A percentile compares a stretch with the other conserved stretches of the same genome.
These are phyloP conservation scores for Acrobasis repandana DNA, from an alignment of 2,888 invertebrate species.

Conservation along the genomic window DNA sequence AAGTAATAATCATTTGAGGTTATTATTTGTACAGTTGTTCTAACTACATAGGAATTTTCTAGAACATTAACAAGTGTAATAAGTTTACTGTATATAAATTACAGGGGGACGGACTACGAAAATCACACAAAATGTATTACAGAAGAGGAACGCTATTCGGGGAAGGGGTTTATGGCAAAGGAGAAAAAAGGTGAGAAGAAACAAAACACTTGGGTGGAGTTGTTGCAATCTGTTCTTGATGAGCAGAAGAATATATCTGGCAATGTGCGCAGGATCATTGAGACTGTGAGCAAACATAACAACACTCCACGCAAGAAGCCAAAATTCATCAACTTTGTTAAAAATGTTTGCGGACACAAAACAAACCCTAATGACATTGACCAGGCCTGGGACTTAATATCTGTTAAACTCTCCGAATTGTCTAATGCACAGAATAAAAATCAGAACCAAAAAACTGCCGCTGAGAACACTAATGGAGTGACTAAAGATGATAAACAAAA, in stretches of 20 bases:
- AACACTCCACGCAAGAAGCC: conserved; percentile 94
- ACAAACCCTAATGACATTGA: conserved; percentile 83
- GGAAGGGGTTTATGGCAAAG: conserved; percentile 89
- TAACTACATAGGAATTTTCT: background rate
- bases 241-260: conserved; percentile 80
- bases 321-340: conserved; percentile 91
- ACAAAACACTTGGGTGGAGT: conserved; percentile 92
- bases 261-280: conserved; percentile 84
- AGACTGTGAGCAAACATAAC: conserved; percentile 86
- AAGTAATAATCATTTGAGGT: background rate
- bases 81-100: conserved; percentile 39
- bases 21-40: background rate
- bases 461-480: conserved; percentile 29
- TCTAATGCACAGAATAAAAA: conserved; percentile 59
- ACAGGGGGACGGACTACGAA: conserved; percentile 89
- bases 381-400: conserved; percentile 86
- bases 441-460: conserved; percentile 34
- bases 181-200: conserved; percentile 93
- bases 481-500: conserved; percentile 30
- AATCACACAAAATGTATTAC: conserved; percentile 92
- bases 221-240: conserved; percentile 85
- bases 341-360: conserved; percentile 83
- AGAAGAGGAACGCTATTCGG: conserved; percentile 94
- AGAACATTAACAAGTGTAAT: too few species aligned
- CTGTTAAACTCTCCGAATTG: conserved; percentile 79